phyloP scores from a whole-genome alignment of 2,888 invertebrate species.

The Plagiodera versicolora region DNA sequence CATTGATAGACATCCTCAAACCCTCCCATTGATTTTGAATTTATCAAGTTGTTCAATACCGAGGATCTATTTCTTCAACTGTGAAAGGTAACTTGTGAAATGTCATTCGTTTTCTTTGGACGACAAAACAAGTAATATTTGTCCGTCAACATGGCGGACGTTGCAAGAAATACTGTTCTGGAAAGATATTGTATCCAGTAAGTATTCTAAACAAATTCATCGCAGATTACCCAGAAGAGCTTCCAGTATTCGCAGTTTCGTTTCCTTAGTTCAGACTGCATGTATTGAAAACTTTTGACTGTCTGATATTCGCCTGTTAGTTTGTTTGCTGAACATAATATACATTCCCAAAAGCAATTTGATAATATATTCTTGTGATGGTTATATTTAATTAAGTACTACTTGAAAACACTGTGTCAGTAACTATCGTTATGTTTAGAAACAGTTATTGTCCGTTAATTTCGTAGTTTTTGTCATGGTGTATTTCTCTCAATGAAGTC shows the following conservation, averaged over 20 bases:
- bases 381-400: no score
- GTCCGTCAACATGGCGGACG: conserved; percentile 34
- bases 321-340: no score
- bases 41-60: not conserved
- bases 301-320: no score
- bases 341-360: no score
- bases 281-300: not conserved
- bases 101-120: conserved; percentile 17
- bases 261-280: not conserved
- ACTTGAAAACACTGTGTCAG: no score
- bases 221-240: not conserved
- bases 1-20: not conserved
- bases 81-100: conserved; percentile 10
- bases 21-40: not conserved
- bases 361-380: no score
- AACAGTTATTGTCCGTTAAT: no score
- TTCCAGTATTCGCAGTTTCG: not conserved
- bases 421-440: no score
- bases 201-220: conserved; percentile 15
- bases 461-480: no score
- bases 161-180: conserved; percentile 19
- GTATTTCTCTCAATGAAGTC: no score
- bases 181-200: conserved; percentile 30
- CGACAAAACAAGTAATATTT: conserved; percentile 17
- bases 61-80: not conserved